phyloP scores from a whole-genome alignment of 2,113 vertebrate genomes.

The Recurvirostra avosetta region DNA sequence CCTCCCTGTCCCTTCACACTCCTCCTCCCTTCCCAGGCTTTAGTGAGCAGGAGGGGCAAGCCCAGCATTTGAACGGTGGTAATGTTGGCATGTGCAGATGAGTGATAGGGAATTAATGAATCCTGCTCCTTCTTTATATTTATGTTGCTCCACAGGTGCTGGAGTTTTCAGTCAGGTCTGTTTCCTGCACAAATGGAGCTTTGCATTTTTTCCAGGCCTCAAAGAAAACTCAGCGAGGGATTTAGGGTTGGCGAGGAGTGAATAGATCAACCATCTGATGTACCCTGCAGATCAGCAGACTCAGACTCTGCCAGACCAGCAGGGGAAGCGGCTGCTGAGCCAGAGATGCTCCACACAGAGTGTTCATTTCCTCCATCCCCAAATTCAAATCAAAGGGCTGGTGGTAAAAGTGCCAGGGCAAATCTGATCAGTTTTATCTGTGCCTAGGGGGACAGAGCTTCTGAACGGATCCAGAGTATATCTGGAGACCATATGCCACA shows the following conservation, averaged over 20 bases:
- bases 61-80: background rate
- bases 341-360: background rate
- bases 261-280: slow-evolving; percentile 57
- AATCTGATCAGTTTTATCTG: background rate
- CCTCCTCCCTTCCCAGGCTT: background rate
- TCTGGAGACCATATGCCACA: background rate
- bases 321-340: background rate
- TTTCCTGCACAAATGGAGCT: slow-evolving; percentile 31
- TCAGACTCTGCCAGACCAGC: slow-evolving; percentile 26
- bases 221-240: slow-evolving; percentile 26
- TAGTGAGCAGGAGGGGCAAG: background rate
- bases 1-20: background rate
- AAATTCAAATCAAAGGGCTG: background rate
- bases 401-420: background rate
- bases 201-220: background rate
- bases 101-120: slow-evolving; percentile 15
- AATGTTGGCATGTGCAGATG: background rate
- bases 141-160: slow-evolving; percentile 24
- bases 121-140: background rate
- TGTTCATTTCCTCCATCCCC: background rate
- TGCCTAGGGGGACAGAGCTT: background rate
- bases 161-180: background rate
- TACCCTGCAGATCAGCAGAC: slow-evolving; percentile 37
- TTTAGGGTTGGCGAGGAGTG: slow-evolving; percentile 31
- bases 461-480: background rate